Evolutionary conservation across 2,888 invertebrate species (phyloP).

Genomic region (Bibio marci): DNA sequence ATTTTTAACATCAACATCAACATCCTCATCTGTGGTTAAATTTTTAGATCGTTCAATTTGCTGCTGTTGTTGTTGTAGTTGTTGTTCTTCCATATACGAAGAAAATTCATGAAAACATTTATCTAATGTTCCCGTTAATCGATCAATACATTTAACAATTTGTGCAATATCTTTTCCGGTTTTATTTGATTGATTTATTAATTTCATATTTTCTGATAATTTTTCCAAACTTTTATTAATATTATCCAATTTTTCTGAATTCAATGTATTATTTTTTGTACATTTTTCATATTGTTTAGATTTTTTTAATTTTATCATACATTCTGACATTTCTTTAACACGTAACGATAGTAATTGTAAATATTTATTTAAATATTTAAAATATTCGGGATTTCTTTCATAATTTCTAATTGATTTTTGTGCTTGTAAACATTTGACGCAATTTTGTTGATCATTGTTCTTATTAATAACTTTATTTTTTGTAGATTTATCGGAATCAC

Average conservation of each 20-base stretch:
- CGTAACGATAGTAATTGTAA: slow-evolving; percentile 17
- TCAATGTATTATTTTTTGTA: slow-evolving; percentile 2
- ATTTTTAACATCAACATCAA: slow-evolving; percentile 6
- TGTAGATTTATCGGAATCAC: not conserved
- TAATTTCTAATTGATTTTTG: too few species aligned
- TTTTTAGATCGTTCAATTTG: not conserved
- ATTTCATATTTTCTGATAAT: slow-evolving; percentile 16
- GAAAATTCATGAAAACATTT: slow-evolving; percentile 17
- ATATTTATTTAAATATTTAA: slow-evolving; percentile 17
- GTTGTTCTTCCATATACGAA: slow-evolving; percentile 3
- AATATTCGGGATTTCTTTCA: slow-evolving; percentile 6
- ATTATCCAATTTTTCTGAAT: slow-evolving; percentile 10
- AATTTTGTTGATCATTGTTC: not conserved
- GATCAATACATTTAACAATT: slow-evolving; percentile 15
- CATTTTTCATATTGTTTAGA: slow-evolving; percentile 1
- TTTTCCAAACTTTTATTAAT: slow-evolving; percentile 17
- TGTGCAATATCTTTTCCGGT: slow-evolving; percentile 14
- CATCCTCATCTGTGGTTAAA: not conserved
- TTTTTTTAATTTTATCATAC: slow-evolving; percentile 12
- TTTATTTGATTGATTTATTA: slow-evolving; percentile 13
- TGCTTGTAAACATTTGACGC: too few species aligned
- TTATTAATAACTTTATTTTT: not conserved
- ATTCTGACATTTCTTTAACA: slow-evolving; percentile 16
- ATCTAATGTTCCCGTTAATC: slow-evolving; percentile 16
- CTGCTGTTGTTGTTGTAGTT: not conserved